Conservation (phyloP, 2,888 invertebrate species). For the Tenodera sinensis region DNA sequence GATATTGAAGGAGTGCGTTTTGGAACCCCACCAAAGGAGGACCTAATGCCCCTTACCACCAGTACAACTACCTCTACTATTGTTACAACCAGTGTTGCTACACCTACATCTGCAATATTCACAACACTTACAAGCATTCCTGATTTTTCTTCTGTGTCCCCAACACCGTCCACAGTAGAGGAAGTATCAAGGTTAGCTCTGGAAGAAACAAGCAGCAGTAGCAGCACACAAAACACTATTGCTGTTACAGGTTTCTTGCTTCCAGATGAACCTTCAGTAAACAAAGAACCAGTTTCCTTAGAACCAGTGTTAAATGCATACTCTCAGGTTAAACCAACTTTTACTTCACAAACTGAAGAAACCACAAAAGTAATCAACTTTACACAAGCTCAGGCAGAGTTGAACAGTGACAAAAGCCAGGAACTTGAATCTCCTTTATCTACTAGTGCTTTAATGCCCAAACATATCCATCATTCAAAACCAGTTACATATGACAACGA, state of each 20-base stretch:
- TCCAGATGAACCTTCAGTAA: not conserved
- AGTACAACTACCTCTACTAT: slow-evolving; percentile 20
- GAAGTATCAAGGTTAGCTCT: not conserved
- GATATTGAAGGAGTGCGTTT: slow-evolving; percentile 29
- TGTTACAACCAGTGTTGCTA: not conserved
- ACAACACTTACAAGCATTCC: not conserved
- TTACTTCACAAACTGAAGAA: not conserved
- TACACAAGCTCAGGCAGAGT: not conserved
- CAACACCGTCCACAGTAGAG: not conserved
- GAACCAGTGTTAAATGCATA: not conserved
- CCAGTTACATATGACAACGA: slow-evolving; percentile 35
- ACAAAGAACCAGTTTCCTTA: not conserved
- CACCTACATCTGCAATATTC: not conserved
- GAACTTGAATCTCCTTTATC: not conserved
- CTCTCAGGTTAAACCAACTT: not conserved
- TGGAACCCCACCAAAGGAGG: slow-evolving; percentile 29
- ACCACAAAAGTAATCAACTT: not conserved
- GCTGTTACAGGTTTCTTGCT: not conserved
- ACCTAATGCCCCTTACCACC: slow-evolving; percentile 22
- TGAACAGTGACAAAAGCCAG: not conserved
- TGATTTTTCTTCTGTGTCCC: not conserved
- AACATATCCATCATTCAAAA: slow-evolving; percentile 31
- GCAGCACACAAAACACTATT: not conserved
- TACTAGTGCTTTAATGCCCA: not conserved
- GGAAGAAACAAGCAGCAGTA: not conserved